Evolutionary conservation across 2,888 invertebrate genomes (phyloP), one percentile per base, ranked within the genome.

Genomic region (Philhelius pedissequus): DNA sequence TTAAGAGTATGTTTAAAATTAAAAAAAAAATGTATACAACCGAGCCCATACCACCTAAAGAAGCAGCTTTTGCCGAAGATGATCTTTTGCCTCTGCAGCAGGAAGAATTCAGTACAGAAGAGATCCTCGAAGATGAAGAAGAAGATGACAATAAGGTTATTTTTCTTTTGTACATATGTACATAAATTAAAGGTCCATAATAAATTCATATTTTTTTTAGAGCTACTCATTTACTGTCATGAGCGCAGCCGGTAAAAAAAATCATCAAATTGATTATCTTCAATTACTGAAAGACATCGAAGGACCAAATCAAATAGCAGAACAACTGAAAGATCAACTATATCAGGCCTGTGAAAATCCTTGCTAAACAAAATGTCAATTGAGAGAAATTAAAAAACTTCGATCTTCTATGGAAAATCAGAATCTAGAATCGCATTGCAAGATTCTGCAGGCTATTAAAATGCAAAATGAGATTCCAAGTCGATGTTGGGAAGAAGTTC

Each of bases 391-490:
- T 20, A 89, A 89, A 32, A 87, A 87, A 7, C 43, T 91, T 22
- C 87, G 89, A 18, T 87, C 88, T 13, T 90, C 89, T 71, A 89
- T 90, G 88, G 90, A 90, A 73, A 89, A 88, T 52, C 91, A 91
- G 86, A 89, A 89, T 66, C 84, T 89, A 0, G 91, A 91, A 78
- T 77, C 91, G 4, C 88, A 88, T 15, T 88, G 88, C 18, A 88
- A 91, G 80, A 88, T 90, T 78, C 88, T 87, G 9, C 87, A 87
- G 9, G 90, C 90, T 0, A 88, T 90, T 9, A 69, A 87, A 45
- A 86, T 91, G 80, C 91, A 91, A 84, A 90, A 90, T 50, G 88
- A 88, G 30, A 89, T 90, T 15, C 90, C 91, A 0, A 88, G 86
- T 30, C 87, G 89, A 0, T 88, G 87, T 32, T 91, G 90, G 75